Conservation (phyloP, 2,113 vertebrate genomes). For the Rattus rattus region DNA sequence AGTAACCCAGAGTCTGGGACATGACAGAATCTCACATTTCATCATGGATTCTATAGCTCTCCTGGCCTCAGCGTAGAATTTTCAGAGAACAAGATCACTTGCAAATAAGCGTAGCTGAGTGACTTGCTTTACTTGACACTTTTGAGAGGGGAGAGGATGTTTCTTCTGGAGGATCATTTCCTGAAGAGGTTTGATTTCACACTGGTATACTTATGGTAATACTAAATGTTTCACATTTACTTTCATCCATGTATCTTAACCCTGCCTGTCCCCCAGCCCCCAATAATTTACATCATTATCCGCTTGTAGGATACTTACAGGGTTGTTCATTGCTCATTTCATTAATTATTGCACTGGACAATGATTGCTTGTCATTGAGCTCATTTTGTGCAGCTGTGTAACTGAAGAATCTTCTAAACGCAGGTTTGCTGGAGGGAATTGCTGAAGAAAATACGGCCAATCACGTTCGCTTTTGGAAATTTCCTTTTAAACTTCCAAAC, state of each 20-base stretch:
- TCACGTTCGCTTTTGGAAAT: constrained; percentile 38
- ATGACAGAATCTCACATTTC: constrained; percentile 49
- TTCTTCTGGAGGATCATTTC: constrained; percentile 42
- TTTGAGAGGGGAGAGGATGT: constrained; percentile 37
- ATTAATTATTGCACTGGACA: constrained; percentile 29
- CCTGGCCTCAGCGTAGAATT: constrained; percentile 55
- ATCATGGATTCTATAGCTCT: constrained; percentile 53
- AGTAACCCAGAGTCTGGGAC: constrained; percentile 60
- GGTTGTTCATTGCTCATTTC: constrained; percentile 47
- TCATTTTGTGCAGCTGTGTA: background rate
- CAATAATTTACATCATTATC: constrained; percentile 5
- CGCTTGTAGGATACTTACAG: constrained; percentile 19
- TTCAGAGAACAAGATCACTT: constrained; percentile 17
- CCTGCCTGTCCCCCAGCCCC: background rate
- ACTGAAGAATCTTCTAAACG: constrained; percentile 37
- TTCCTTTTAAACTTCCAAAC: constrained; percentile 60
- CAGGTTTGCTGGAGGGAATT: constrained; percentile 59
- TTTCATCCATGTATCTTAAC: background rate
- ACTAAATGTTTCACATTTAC: background rate
- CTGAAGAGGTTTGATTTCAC: constrained; percentile 16
- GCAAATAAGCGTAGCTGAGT: constrained; percentile 32
- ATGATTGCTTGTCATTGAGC: constrained; percentile 13
- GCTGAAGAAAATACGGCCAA: constrained; percentile 45
- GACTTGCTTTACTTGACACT: constrained; percentile 58
- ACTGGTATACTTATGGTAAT: background rate